A percentile compares a stretch with the other conserved stretches of the same genome.
Evolutionary conservation across 2,888 invertebrate species (phyloP).

Genomic region (Metopia argyrocephala): DNA sequence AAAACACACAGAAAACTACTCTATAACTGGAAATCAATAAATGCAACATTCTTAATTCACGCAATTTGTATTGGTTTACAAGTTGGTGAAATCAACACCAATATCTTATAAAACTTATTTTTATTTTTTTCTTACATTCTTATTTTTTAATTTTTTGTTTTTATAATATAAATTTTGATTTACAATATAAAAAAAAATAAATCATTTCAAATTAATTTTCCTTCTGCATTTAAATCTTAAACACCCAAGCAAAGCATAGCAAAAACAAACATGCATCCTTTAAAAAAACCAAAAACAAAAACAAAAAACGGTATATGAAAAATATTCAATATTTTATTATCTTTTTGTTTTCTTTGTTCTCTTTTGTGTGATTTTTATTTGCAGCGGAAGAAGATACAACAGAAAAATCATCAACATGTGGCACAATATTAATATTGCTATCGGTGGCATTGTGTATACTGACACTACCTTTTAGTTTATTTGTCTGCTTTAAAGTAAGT

Average conservation of each 20-base stretch:
- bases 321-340: neutral
- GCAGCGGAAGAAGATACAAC: constrained; percentile 81
- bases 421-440: constrained; percentile 88
- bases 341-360: neutral
- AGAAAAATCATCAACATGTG: constrained; percentile 86
- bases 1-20: too few species aligned
- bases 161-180: too few species aligned
- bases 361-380: neutral
- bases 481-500: constrained; percentile 94
- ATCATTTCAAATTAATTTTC: neutral
- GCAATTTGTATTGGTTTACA: too few species aligned
- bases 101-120: too few species aligned
- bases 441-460: constrained; percentile 90
- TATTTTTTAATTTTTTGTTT: neutral
- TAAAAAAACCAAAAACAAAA: neutral
- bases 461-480: constrained; percentile 94
- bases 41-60: too few species aligned
- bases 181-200: too few species aligned
- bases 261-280: constrained; percentile 6
- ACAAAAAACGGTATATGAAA: too few species aligned
- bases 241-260: neutral
- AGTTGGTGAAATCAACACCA: too few species aligned
- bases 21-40: too few species aligned
- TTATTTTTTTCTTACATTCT: too few species aligned
- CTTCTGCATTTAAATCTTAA: neutral